Percentiles rank a stretch among this genome's conserved stretches.
phyloP scores from a whole-genome alignment of 2,888 invertebrate genomes.

The Chaetogeoica ovagalla region DNA sequence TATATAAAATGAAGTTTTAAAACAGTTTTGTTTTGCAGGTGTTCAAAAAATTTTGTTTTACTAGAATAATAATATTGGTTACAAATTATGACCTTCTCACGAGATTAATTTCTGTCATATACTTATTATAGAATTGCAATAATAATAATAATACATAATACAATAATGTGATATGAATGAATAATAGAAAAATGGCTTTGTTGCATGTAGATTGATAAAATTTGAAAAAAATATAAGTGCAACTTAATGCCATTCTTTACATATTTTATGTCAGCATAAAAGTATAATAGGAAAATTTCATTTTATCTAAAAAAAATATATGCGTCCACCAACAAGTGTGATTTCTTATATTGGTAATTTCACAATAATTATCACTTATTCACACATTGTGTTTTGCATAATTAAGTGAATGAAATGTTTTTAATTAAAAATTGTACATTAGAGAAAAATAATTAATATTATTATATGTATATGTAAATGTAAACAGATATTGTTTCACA shows the following conservation, averaged over 20 bases:
- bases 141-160: too few species aligned
- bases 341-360: slow-evolving; percentile 1
- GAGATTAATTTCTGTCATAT: too few species aligned
- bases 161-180: too few species aligned
- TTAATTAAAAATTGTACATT: not conserved
- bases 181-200: not conserved
- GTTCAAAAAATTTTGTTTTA: too few species aligned
- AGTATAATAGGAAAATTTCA: not conserved
- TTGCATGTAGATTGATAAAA: not conserved
- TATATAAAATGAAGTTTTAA: too few species aligned
- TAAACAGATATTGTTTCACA: not conserved
- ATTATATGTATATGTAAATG: not conserved
- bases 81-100: too few species aligned
- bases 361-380: not conserved
- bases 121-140: too few species aligned
- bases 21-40: too few species aligned
- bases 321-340: not conserved
- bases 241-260: too few species aligned
- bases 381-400: not conserved
- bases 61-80: too few species aligned
- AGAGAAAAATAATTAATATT: not conserved
- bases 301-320: not conserved
- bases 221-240: slow-evolving; percentile 8
- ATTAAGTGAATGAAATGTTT: not conserved
- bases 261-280: not conserved